Conservation (phyloP, 2,797 vertebrate species). For the Pseudochirops cupreus region DNA sequence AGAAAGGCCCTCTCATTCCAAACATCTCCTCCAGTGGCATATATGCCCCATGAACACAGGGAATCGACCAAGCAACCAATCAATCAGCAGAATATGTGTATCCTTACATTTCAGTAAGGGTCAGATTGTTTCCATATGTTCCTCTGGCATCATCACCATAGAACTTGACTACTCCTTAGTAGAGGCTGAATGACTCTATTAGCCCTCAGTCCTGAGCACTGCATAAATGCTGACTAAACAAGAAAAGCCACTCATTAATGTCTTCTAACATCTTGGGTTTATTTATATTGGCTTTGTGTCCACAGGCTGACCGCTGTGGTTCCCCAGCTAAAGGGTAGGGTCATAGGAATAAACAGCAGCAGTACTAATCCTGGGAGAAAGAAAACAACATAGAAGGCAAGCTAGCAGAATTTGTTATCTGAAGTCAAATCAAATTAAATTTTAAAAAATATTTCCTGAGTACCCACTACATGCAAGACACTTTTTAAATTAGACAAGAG, state of each 20-base stretch:
- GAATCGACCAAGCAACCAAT: not conserved
- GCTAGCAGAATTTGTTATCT: slow-evolving; percentile 3
- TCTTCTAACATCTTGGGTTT: not conserved
- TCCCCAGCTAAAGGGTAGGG: not conserved
- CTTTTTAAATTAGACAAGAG: not conserved
- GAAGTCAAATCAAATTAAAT: not conserved
- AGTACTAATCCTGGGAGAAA: not conserved
- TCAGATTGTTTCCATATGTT: not conserved
- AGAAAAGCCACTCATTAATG: not conserved
- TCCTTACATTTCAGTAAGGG: not conserved
- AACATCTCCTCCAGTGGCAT: not conserved
- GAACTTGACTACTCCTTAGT: not conserved
- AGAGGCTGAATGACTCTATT: not conserved
- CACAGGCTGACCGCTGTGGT: not conserved
- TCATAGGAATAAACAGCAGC: slow-evolving; percentile 17
- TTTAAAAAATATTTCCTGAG: not conserved
- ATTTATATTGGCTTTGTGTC: slow-evolving; percentile 8
- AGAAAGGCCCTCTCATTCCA: not conserved
- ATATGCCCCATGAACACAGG: not conserved
- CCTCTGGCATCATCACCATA: not conserved
- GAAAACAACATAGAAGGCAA: not conserved
- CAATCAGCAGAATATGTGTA: not conserved
- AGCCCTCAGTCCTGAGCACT: not conserved
- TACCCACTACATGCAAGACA: not conserved
- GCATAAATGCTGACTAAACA: not conserved